Conservation (phyloP, 2,797 vertebrate genomes). For the Chaunax sp. region DNA sequence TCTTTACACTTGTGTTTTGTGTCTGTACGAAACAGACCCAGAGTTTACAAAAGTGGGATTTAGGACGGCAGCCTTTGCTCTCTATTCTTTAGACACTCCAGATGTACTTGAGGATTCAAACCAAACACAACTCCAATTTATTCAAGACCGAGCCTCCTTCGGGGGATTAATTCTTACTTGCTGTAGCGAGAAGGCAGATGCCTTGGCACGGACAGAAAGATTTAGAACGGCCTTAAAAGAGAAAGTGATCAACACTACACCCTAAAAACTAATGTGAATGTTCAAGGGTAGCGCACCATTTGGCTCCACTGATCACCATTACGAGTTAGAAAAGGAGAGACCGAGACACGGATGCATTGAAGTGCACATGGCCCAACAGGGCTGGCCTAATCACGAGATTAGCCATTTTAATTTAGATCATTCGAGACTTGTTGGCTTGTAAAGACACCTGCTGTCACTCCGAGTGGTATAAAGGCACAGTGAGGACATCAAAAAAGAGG, state of each 20-base stretch:
- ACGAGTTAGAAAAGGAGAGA: constrained; percentile 33
- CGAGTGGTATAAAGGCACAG: constrained; percentile 64
- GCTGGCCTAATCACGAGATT: constrained; percentile 78
- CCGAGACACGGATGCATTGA: constrained; percentile 53
- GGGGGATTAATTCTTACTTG: constrained; percentile 53
- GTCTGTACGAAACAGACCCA: constrained; percentile 32
- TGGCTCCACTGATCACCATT: constrained; percentile 39
- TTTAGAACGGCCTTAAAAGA: constrained; percentile 49
- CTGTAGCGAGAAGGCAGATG: constrained; percentile 52
- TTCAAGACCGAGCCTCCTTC: constrained; percentile 46
- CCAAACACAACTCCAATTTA: constrained; percentile 37
- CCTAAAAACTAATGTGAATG: constrained; percentile 61
- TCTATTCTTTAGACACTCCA: constrained; percentile 37
- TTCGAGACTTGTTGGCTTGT: constrained; percentile 68
- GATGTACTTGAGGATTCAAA: constrained; percentile 42
- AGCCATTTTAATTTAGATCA: constrained; percentile 80
- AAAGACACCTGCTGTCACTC: constrained; percentile 54
- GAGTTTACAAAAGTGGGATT: constrained; percentile 52
- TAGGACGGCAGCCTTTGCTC: constrained; percentile 33
- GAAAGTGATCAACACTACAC: constrained; percentile 48
- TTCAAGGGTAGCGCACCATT: constrained; percentile 66
- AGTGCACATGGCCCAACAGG: constrained; percentile 59
- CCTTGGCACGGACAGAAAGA: constrained; percentile 44
- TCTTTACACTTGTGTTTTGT: constrained; percentile 19
- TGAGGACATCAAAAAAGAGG: constrained; percentile 72